These are phyloP conservation scores for Pyrrhia umbra DNA, from an alignment of 2,888 invertebrate species.

Conservation along the genomic window DNA sequence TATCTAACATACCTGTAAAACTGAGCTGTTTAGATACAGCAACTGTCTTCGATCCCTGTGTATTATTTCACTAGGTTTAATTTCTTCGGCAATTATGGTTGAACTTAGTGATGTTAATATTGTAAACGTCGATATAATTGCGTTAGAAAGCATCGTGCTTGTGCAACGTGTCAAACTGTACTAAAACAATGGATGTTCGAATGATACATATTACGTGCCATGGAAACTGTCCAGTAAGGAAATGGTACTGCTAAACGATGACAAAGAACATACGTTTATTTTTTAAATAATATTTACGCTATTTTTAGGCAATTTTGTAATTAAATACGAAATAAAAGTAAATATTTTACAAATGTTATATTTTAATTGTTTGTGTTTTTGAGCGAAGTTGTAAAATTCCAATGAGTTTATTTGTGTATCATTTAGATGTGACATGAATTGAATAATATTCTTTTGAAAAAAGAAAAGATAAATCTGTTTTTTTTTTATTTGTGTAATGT, in stretches of 20 bases:
- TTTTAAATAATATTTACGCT: no score
- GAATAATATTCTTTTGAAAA: no score
- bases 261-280: no score
- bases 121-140: slow-evolving; percentile 18
- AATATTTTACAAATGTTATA: no score
- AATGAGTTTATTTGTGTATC: no score
- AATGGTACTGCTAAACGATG: neutral
- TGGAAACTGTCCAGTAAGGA: neutral
- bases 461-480: no score
- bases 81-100: neutral
- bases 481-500: no score
- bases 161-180: slow-evolving; percentile 12
- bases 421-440: no score
- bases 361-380: no score
- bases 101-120: slow-evolving; percentile 2
- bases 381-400: no score
- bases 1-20: slow-evolving; percentile 33
- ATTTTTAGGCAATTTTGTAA: no score
- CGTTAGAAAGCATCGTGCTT: slow-evolving; percentile 42
- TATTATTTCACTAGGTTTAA: neutral
- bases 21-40: slow-evolving; percentile 30
- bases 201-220: slow-evolving; percentile 23
- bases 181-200: slow-evolving; percentile 8
- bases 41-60: slow-evolving; percentile 27
- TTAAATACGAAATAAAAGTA: no score